Evolutionary conservation across 2,113 vertebrate genomes (phyloP), one percentile per base, ranked within the genome.

Genomic region (Acanthochromis polyacanthus): DNA sequence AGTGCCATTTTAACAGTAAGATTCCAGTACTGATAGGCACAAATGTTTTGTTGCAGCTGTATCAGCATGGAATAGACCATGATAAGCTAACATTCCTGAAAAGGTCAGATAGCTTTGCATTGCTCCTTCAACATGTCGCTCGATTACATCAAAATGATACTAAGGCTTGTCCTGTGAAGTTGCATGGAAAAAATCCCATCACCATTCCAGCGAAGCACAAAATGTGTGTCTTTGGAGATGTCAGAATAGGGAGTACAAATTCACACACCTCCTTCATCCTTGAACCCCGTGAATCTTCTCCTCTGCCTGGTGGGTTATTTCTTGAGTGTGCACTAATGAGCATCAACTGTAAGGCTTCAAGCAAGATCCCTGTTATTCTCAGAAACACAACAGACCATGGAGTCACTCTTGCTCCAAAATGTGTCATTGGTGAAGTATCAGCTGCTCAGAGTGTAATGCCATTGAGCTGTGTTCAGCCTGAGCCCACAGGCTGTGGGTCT

Each of bases 351-450:
- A 66, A 30, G 10, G 6, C 72, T 1, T n/a, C 4, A 22, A 51
- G 38, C 17, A 75, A 66, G 30, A 17, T 75, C 16, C 73, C 62
- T n/a, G 62, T 66, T 14, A 20, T 56, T 2, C 1, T 66, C 15
- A 3, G 3, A 6, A 66, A 66, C 15, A 1, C 50, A 5, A n/a
- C 38, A 50, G 25, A 58, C 2, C 72, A 36, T 7, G 23, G 1
- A 50, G 25, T 66, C 10, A 50, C 25, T 2, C 28, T 75, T 1
- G 62, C 20, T 12, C 62, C 62, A 7, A 66, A 58, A 5, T 17
- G 25, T 9, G 32, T 66, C 7, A n/a, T 75, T 50, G 61, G 52
- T 4, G 40, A 75, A 6, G 1, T 66, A 2, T 75, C 19, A 57
- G 60, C 48, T 5, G 32, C 23, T 10, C 40, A 57, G 9, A 10